Conservation (phyloP, 1,140 invertebrate species). For the Globodera rostochiensis region DNA sequence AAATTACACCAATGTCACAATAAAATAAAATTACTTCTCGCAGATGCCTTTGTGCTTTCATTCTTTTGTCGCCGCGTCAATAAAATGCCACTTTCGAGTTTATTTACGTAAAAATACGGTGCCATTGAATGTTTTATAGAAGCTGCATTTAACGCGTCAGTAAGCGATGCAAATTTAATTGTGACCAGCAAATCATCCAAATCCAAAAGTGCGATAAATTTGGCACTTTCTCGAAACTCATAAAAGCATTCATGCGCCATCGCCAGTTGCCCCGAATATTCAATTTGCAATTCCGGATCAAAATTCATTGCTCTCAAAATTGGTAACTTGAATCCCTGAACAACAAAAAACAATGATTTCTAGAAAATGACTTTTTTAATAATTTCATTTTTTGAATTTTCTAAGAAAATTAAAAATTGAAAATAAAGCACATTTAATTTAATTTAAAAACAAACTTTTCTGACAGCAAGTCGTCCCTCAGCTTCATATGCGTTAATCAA, state of each 20-base stretch:
- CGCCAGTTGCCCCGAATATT: conserved; percentile 36
- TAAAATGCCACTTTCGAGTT: conserved; percentile 29
- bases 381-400: background rate
- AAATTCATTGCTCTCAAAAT: conserved; percentile 21
- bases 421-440: no score
- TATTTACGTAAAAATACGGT: conserved; percentile 30
- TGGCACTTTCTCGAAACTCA: conserved; percentile 48
- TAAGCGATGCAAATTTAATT: background rate
- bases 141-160: conserved; percentile 6
- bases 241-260: conserved; percentile 44
- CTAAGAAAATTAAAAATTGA: no score
- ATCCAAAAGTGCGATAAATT: conserved; percentile 46
- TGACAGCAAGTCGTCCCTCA: conserved; percentile 15
- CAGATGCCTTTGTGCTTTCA: background rate
- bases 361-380: conserved; percentile 1
- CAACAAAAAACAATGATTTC: background rate
- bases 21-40: background rate
- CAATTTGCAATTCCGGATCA: conserved; percentile 34
- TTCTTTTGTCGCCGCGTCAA: background rate
- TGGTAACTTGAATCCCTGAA: conserved; percentile 25
- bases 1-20: background rate
- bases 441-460: background rate
- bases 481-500: conserved; percentile 39
- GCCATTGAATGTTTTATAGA: background rate
- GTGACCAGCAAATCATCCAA: conserved; percentile 49